Evolutionary conservation across 2,797 vertebrate genomes (phyloP).

Genomic region (Luscinia megarhynchos): DNA sequence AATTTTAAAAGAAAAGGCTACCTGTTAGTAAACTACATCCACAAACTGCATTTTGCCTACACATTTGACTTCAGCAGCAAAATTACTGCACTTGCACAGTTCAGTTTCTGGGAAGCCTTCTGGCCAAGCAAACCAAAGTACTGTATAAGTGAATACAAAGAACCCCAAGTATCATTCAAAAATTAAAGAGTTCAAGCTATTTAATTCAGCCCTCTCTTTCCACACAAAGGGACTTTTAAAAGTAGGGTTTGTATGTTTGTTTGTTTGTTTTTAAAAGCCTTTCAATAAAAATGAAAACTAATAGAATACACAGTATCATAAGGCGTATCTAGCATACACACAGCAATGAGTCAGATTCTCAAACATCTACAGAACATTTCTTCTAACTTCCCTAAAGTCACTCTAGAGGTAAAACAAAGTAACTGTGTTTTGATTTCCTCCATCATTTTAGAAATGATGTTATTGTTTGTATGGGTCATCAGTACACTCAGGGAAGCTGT

Average conservation of each 20-base stretch:
- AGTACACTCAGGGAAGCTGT: neutral
- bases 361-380: neutral
- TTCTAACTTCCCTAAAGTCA: neutral
- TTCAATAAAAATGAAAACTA: constrained; percentile 10
- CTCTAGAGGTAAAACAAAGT: neutral
- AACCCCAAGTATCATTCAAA: neutral
- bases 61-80: neutral
- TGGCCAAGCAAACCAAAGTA: neutral
- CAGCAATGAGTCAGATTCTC: neutral
- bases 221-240: neutral
- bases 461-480: neutral
- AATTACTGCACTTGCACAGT: neutral
- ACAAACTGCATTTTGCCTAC: neutral
- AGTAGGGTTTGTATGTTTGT: neutral
- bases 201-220: neutral
- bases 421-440: neutral
- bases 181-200: neutral
- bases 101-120: neutral
- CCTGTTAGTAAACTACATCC: neutral
- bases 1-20: neutral
- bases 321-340: neutral
- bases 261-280: neutral
- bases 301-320: neutral
- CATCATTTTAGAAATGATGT: neutral
- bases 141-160: neutral